Conservation (phyloP, 2,113 vertebrate genomes). For the Oncorhynchus clarkii region DNA sequence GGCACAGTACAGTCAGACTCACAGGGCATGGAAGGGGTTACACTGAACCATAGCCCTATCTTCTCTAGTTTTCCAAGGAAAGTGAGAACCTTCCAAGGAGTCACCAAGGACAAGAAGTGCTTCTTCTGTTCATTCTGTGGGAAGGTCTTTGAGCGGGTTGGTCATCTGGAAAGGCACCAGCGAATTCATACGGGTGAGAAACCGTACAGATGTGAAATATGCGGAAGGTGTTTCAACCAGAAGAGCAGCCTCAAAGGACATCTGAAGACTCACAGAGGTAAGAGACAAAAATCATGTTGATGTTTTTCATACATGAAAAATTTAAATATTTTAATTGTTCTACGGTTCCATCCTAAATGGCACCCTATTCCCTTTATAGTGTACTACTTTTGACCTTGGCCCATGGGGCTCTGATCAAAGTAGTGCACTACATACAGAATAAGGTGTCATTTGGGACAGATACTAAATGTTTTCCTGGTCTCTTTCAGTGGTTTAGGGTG, state of each 20-base stretch:
- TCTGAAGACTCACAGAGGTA: slow-evolving; percentile 63
- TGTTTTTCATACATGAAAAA: too few relatives aligned
- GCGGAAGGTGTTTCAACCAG: slow-evolving; percentile 65
- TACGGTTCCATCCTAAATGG: background rate
- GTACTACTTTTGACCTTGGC: too few relatives aligned
- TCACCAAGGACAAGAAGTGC: slow-evolving; percentile 55
- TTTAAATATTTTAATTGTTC: too few relatives aligned
- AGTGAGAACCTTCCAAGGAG: slow-evolving; percentile 19
- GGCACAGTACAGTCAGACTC: background rate
- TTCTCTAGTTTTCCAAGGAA: background rate
- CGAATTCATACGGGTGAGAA: slow-evolving; percentile 68
- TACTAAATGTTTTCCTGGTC: too few relatives aligned
- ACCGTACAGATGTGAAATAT: slow-evolving; percentile 61
- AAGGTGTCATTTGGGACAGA: too few relatives aligned
- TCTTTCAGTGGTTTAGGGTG: too few relatives aligned
- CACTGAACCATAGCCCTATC: slow-evolving; percentile 4
- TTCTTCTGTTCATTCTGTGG: slow-evolving; percentile 68
- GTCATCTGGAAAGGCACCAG: slow-evolving; percentile 63
- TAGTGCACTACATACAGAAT: too few relatives aligned
- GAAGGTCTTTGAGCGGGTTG: slow-evolving; percentile 64
- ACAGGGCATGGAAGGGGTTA: background rate
- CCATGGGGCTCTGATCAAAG: too few relatives aligned
- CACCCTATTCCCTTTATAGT: too few relatives aligned
- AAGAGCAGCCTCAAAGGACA: slow-evolving; percentile 68
- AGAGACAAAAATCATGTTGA: slow-evolving; percentile 16